Conservation (phyloP, 2,888 invertebrate genomes). For the Caenorhabditis drosophilae region DNA sequence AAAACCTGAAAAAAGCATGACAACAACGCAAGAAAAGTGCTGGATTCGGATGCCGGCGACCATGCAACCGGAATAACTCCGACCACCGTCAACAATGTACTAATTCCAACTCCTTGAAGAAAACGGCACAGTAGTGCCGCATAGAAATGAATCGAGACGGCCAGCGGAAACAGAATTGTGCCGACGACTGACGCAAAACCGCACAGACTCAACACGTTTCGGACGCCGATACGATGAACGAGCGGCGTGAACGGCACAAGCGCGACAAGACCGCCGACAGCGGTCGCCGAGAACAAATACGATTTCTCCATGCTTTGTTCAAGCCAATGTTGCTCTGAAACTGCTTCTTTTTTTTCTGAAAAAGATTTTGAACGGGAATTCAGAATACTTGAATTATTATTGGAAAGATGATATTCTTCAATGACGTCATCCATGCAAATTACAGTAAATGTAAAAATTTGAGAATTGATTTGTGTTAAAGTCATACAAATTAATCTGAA, state of each 20-base stretch:
- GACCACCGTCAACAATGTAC: slow-evolving; percentile 22
- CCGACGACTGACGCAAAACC: slow-evolving; percentile 22
- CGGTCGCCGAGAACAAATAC: slow-evolving; percentile 27
- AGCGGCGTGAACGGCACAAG: slow-evolving; percentile 27
- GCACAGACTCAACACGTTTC: slow-evolving; percentile 9
- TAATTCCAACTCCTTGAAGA: slow-evolving; percentile 28
- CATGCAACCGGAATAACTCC: slow-evolving; percentile 32
- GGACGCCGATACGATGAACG: slow-evolving; percentile 16
- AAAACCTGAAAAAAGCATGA: slow-evolving; percentile 13
- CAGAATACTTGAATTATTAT: neutral
- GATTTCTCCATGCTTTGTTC: slow-evolving; percentile 25
- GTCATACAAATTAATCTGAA: slow-evolving; percentile 20
- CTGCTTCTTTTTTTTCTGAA: neutral
- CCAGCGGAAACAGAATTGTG: slow-evolving; percentile 29
- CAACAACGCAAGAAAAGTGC: slow-evolving; percentile 29
- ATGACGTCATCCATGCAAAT: slow-evolving; percentile 32
- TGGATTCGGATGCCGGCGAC: slow-evolving; percentile 18
- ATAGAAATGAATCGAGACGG: slow-evolving; percentile 18
- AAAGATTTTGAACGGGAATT: too few species aligned
- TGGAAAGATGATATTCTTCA: slow-evolving; percentile 8
- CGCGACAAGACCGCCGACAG: slow-evolving; percentile 23
- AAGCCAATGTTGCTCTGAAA: slow-evolving; percentile 31
- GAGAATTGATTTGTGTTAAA: slow-evolving; percentile 20
- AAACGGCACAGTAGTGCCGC: slow-evolving; percentile 22
- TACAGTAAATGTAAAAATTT: slow-evolving; percentile 35